Conservation (phyloP, 2,113 vertebrate species). For the Pelvicachromis taeniatus region DNA sequence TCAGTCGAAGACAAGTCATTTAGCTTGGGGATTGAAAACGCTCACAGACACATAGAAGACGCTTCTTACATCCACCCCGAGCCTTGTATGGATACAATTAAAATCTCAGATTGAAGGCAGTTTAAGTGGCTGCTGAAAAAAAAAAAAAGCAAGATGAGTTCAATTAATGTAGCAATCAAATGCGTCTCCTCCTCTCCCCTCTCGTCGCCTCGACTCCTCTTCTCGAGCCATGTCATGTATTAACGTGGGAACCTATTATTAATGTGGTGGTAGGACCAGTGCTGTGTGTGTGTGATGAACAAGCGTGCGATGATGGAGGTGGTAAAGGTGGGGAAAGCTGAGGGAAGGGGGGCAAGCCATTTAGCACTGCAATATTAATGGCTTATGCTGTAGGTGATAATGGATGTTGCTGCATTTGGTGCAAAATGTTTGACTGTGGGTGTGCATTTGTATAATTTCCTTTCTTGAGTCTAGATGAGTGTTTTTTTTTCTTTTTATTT, state of each 20-base stretch:
- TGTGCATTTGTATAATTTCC: conserved; percentile 1
- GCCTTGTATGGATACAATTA: conserved; percentile 42
- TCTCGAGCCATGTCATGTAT: conserved; percentile 16
- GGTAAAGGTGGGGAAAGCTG: background rate
- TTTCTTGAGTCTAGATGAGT: background rate
- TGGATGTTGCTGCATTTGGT: conserved; percentile 24
- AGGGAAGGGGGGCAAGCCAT: conserved; percentile 10
- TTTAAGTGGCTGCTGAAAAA: conserved; percentile 25
- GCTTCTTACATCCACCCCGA: background rate
- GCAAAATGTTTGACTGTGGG: conserved; percentile 19
- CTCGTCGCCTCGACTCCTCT: background rate
- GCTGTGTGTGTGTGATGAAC: conserved; percentile 21
- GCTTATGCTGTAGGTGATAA: conserved; percentile 37
- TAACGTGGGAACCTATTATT: conserved; percentile 43
- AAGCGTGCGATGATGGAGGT: conserved; percentile 34
- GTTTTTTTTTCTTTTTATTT: background rate
- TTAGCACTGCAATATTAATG: conserved; percentile 42
- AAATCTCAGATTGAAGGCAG: conserved; percentile 46
- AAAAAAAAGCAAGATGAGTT: conserved; percentile 41
- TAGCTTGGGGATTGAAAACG: conserved; percentile 10
- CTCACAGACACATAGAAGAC: background rate
- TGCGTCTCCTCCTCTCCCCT: background rate
- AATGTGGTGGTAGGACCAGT: conserved; percentile 19
- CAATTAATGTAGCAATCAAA: conserved; percentile 39
- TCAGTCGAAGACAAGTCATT: conserved; percentile 54